A percentile compares a stretch with the other conserved stretches of the same genome.
These are phyloP conservation scores for Spondyliosoma cantharus DNA, from an alignment of 2,797 vertebrate genomes.

Conservation along the genomic window DNA sequence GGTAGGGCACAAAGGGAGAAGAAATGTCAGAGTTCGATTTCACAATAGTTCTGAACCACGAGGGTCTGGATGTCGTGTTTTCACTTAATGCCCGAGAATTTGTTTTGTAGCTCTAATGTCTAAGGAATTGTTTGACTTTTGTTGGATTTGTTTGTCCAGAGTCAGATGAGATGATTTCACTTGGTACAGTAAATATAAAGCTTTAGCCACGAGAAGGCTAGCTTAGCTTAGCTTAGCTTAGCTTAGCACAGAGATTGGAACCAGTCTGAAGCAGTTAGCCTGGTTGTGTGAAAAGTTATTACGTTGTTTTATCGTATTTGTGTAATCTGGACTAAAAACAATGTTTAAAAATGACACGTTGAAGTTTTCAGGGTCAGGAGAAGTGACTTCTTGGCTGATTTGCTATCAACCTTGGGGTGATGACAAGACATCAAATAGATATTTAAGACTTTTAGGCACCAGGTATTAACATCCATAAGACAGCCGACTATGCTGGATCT, in stretches of 20 bases:
- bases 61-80: constrained; percentile 18
- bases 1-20: constrained; percentile 1
- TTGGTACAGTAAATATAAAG: neutral
- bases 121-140: neutral
- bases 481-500: too few species aligned
- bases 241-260: constrained; percentile 6
- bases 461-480: too few species aligned
- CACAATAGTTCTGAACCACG: constrained; percentile 15
- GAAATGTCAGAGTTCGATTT: constrained; percentile 4
- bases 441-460: neutral
- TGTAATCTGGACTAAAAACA: neutral
- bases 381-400: neutral
- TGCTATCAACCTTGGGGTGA: neutral
- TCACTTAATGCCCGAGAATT: neutral
- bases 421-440: neutral
- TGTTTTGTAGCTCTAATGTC: neutral
- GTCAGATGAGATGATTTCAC: neutral
- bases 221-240: constrained; percentile 16
- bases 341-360: neutral
- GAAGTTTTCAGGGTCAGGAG: neutral
- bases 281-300: neutral
- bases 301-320: neutral
- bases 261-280: neutral
- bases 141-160: neutral
- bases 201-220: neutral